Conservation (phyloP, 1,140 invertebrate species). For the Drosophila lini region DNA sequence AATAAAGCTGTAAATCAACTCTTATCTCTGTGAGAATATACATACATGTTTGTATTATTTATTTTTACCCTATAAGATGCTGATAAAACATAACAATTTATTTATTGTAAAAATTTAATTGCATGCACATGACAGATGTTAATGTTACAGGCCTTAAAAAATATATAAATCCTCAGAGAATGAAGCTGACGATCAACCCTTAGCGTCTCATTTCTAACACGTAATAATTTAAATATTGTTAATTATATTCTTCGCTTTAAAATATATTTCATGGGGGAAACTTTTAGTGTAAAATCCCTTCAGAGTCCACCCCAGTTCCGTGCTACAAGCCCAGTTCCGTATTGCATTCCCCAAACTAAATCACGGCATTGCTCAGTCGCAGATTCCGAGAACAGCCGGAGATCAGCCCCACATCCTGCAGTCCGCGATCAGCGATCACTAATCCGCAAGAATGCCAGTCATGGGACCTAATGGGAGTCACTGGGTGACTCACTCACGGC, state of each 20-base stretch:
- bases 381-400: conserved; percentile 19
- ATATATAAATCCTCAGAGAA: background rate
- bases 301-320: conserved; percentile 7
- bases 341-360: background rate
- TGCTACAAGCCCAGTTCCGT: conserved; percentile 12
- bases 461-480: conserved; percentile 25
- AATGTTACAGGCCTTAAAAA: background rate
- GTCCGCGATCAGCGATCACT: background rate
- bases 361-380: conserved; percentile 18
- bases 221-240: background rate
- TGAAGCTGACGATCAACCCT: background rate
- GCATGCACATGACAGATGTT: background rate
- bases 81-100: background rate
- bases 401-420: conserved; percentile 24
- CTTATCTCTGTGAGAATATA: background rate
- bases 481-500: conserved; percentile 4
- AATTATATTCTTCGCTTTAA: background rate
- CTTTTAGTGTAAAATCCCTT: background rate
- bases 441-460: conserved; percentile 20
- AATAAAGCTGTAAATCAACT: background rate
- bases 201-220: background rate
- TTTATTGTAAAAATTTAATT: background rate
- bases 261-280: background rate
- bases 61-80: background rate
- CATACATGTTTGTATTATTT: background rate